Evolutionary conservation across 2,797 vertebrate species (phyloP).

Genomic region (Toxotes lorentzi): DNA sequence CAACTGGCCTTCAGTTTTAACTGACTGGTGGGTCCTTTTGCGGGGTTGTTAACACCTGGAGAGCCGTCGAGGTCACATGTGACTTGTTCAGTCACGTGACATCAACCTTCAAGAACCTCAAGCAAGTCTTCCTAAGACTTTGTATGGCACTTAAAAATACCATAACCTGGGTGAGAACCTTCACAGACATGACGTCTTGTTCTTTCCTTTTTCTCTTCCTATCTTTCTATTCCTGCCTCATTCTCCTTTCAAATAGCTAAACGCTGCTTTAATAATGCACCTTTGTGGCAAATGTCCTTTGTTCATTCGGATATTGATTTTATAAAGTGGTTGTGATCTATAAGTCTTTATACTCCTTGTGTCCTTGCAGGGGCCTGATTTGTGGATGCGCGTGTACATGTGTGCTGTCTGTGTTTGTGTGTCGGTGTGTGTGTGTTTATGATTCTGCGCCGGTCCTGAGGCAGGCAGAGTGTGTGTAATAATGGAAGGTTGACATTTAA

Average conservation of each 20-base stretch:
- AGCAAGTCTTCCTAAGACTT: background rate
- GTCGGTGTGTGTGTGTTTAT: conserved; percentile 45
- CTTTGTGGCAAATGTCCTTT: conserved; percentile 62
- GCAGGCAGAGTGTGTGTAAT: conserved; percentile 65
- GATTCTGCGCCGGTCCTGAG: conserved; percentile 45
- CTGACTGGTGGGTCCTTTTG: background rate
- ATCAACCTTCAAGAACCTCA: background rate
- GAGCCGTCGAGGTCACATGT: background rate
- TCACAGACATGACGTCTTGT: background rate
- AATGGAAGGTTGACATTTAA: conserved; percentile 84
- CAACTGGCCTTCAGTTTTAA: background rate
- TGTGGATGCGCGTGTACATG: conserved; percentile 32
- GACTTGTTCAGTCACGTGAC: background rate
- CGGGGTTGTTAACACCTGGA: background rate
- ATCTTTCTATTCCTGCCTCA: conserved; percentile 14
- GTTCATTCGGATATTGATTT: conserved; percentile 72
- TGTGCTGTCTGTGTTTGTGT: conserved; percentile 8
- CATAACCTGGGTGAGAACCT: background rate
- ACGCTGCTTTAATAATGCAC: conserved; percentile 55
- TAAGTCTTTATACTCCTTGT: conserved; percentile 62
- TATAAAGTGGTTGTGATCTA: conserved; percentile 76
- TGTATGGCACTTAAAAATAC: background rate
- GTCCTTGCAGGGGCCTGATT: conserved; percentile 50
- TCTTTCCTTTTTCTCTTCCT: background rate
- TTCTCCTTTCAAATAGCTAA: conserved; percentile 39